Evolutionary conservation across 2,113 vertebrate genomes (phyloP).

Genomic region (Percina caprodes): DNA sequence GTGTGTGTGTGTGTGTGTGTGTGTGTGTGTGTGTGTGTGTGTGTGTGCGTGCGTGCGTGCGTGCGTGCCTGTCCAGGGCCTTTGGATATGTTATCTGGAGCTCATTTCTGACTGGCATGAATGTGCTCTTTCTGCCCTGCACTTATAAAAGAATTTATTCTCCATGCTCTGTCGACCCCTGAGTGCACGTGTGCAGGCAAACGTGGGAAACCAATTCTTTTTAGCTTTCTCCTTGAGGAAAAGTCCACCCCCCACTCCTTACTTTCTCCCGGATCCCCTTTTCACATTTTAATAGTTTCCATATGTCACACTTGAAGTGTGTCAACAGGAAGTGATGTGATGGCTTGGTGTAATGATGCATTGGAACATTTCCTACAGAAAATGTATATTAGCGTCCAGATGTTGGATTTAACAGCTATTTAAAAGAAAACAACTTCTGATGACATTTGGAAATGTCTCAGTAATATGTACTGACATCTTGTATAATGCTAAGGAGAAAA

Average conservation of each 20-base stretch:
- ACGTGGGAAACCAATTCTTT: conserved; percentile 78
- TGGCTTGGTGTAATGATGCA: conserved; percentile 69
- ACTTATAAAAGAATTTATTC: conserved; percentile 69
- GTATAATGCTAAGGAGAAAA: background rate
- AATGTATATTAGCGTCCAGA: conserved; percentile 58
- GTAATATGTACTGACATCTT: conserved; percentile 7
- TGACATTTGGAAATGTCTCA: conserved; percentile 10
- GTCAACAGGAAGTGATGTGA: conserved; percentile 82
- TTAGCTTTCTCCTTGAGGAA: conserved; percentile 48
- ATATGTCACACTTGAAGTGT: conserved; percentile 87
- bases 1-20: conserved; percentile 18
- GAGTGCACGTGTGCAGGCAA: conserved; percentile 58
- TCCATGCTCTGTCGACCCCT: conserved; percentile 55
- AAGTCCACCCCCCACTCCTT: conserved; percentile 30
- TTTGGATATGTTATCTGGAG: conserved; percentile 65
- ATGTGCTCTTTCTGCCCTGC: conserved; percentile 61
- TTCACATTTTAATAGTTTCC: conserved; percentile 85
- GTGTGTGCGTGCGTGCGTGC: no score
- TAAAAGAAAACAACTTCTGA: conserved; percentile 36
- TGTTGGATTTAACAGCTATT: conserved; percentile 58
- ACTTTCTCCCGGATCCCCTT: conserved; percentile 37
- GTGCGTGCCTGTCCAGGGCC: conserved; percentile 14
- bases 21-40: conserved; percentile 18
- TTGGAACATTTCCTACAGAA: conserved; percentile 64
- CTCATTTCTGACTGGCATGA: conserved; percentile 55